Evolutionary conservation across 2,797 vertebrate genomes (phyloP).

Genomic region (Sphenopsis melanotis): DNA sequence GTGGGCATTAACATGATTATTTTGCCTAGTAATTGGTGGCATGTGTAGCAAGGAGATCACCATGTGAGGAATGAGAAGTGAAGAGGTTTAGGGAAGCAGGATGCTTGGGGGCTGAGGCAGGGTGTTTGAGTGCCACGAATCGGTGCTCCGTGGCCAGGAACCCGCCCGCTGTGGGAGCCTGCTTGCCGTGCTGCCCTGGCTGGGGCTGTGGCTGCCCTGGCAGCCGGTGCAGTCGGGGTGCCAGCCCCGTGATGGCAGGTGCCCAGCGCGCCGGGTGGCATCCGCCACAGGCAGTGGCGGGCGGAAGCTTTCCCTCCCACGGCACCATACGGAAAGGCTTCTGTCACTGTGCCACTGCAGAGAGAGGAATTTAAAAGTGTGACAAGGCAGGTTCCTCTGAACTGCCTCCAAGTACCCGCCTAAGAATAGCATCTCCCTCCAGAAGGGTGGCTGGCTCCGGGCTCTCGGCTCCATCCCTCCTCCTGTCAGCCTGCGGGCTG

Average conservation of each 20-base stretch:
- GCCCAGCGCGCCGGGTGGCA: not conserved
- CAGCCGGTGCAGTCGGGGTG: fast-evolving
- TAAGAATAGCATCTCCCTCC: not conserved
- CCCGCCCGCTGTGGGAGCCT: fast-evolving
- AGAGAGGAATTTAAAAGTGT: not conserved
- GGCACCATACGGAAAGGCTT: not conserved
- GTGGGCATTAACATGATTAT: not conserved
- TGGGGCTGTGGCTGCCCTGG: fast-evolving
- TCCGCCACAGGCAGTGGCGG: not conserved
- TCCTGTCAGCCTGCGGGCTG: not conserved
- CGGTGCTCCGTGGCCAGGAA: not conserved
- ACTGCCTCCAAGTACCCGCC: not conserved
- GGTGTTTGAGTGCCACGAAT: not conserved
- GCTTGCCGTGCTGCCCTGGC: not conserved
- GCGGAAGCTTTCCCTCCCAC: conserved; percentile 35
- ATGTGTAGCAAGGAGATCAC: not conserved
- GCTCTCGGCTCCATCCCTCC: not conserved
- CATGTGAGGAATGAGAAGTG: not conserved
- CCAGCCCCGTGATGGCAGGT: not conserved
- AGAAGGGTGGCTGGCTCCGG: not conserved
- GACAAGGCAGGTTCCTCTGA: conserved; percentile 18
- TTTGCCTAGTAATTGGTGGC: not conserved
- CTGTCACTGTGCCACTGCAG: not conserved
- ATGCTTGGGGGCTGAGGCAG: not conserved
- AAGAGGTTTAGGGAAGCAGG: not conserved